Evolutionary conservation across 2,888 invertebrate genomes (phyloP).

Genomic region (Drosophila sordidula): DNA sequence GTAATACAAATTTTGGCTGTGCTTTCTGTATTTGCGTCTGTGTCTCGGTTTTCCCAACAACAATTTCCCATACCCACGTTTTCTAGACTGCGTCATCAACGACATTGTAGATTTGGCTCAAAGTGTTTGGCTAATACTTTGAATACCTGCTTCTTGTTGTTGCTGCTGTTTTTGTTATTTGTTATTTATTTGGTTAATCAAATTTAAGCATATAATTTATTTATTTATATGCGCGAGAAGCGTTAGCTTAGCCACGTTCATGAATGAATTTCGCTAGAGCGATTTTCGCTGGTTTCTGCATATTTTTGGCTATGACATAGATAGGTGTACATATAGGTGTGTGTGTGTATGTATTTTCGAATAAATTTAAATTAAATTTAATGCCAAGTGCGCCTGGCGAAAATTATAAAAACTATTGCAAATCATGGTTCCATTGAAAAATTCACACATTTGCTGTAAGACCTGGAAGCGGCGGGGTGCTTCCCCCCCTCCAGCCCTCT

Average conservation of each 20-base stretch:
- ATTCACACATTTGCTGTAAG: background rate
- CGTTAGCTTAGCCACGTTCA: conserved; percentile 45
- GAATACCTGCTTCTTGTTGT: conserved; percentile 31
- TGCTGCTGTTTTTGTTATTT: conserved; percentile 17
- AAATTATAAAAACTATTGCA: conserved; percentile 41
- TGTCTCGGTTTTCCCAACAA: conserved; percentile 16
- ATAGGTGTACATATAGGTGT: conserved; percentile 34
- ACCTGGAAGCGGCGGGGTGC: too few species aligned
- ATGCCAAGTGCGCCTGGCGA: conserved; percentile 41
- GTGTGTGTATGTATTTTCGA: conserved; percentile 3
- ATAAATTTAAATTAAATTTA: conserved; percentile 36
- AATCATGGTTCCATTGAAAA: conserved; percentile 43
- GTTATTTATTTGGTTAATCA: conserved; percentile 73
- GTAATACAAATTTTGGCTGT: conserved; percentile 34
- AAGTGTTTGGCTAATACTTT: conserved; percentile 53
- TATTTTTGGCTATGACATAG: conserved; percentile 78
- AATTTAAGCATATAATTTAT: conserved; percentile 76
- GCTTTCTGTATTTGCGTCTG: conserved; percentile 48
- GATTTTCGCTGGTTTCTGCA: conserved; percentile 21
- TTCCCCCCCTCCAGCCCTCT: background rate
- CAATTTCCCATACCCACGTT: conserved; percentile 28
- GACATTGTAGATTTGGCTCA: conserved; percentile 59
- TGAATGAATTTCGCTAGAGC: conserved; percentile 58
- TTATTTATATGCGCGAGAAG: conserved; percentile 50
- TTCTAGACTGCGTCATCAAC: conserved; percentile 70